A percentile compares a stretch with the other conserved stretches of the same genome.
These are phyloP conservation scores for Mycetomoellerius zeteki DNA, from an alignment of 1,140 invertebrate genomes.

Conservation along the genomic window DNA sequence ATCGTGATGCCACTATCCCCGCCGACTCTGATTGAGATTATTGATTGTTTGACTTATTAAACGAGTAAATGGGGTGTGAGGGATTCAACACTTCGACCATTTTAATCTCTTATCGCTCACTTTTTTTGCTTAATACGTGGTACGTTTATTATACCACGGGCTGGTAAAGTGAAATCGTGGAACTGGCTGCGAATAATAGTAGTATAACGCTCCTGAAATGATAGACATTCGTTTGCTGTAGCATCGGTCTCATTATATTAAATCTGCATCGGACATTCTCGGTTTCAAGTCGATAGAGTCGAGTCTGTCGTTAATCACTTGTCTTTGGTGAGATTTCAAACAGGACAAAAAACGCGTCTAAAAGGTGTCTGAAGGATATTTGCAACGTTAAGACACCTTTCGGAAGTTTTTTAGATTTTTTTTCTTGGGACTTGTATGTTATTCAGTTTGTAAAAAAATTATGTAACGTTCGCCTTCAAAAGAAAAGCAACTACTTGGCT, in stretches of 20 bases:
- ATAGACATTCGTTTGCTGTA: constrained; percentile 72
- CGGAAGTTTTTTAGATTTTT: neutral
- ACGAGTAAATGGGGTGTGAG: constrained; percentile 61
- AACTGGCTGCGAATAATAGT: constrained; percentile 87
- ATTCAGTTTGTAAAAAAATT: constrained; percentile 1
- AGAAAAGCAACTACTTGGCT: constrained; percentile 9
- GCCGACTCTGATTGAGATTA: constrained; percentile 59
- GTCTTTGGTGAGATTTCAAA: constrained; percentile 30
- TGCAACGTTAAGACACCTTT: constrained; percentile 20
- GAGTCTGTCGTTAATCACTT: constrained; percentile 37
- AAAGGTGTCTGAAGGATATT: constrained; percentile 17
- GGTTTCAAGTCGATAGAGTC: constrained; percentile 16
- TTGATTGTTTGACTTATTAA: constrained; percentile 65
- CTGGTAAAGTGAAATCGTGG: constrained; percentile 86
- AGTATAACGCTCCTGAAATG: constrained; percentile 81
- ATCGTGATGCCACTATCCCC: constrained; percentile 49
- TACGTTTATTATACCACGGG: constrained; percentile 86
- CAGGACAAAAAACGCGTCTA: neutral
- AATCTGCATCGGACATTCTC: constrained; percentile 23
- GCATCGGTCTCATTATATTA: constrained; percentile 36
- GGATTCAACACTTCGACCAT: constrained; percentile 71
- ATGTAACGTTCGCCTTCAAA: neutral
- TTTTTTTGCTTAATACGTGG: constrained; percentile 79
- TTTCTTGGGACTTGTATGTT: neutral
- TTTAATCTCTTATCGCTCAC: constrained; percentile 79